phyloP scores from a whole-genome alignment of 2,888 invertebrate species.

The Iphiclides podalirius region DNA sequence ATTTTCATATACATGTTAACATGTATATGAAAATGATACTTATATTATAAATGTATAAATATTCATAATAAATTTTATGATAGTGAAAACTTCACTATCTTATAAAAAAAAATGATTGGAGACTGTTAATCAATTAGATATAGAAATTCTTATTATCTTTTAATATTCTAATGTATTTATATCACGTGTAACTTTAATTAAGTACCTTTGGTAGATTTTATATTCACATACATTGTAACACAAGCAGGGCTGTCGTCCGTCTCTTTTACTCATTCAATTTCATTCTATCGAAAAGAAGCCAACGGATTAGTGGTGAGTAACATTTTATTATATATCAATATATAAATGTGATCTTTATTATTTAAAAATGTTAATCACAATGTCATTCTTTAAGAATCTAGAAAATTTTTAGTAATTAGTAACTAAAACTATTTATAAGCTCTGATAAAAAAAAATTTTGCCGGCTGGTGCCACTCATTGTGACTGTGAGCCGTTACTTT shows the following conservation, averaged over 20 bases:
- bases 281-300: slow-evolving; percentile 60
- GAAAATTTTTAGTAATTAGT: neutral
- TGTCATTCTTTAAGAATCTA: neutral
- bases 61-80: too few relatives aligned
- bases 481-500: slow-evolving; percentile 68
- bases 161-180: too few relatives aligned
- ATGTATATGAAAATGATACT: too few relatives aligned
- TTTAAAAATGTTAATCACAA: slow-evolving; percentile 10
- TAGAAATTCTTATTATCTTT: too few relatives aligned
- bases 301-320: slow-evolving; percentile 62
- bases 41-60: too few relatives aligned
- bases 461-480: slow-evolving; percentile 33
- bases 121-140: too few relatives aligned
- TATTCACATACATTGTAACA: slow-evolving; percentile 31
- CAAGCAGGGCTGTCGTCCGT: slow-evolving; percentile 28
- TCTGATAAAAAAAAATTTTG: slow-evolving; percentile 24
- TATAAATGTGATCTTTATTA: slow-evolving; percentile 28
- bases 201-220: slow-evolving; percentile 14
- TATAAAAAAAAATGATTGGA: too few relatives aligned
- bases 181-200: too few relatives aligned
- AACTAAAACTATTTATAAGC: neutral
- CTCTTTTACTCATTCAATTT: slow-evolving; percentile 39
- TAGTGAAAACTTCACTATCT: too few relatives aligned
- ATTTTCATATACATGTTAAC: too few relatives aligned
- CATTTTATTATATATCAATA: slow-evolving; percentile 35